phyloP scores from a whole-genome alignment of 2,113 vertebrate genomes.

The Zingel zingel region DNA sequence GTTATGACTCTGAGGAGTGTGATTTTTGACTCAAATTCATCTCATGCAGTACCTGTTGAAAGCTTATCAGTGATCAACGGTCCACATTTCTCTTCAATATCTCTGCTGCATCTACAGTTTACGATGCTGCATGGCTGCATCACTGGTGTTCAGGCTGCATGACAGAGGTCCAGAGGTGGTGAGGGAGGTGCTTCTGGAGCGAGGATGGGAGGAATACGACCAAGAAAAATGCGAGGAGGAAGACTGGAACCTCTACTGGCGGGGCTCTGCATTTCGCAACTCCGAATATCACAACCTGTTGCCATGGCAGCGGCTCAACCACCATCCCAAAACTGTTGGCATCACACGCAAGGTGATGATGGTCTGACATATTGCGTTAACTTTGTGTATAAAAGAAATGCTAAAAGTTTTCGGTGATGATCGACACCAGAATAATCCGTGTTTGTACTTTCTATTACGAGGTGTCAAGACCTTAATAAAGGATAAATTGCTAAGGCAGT shows the following conservation, averaged over 20 bases:
- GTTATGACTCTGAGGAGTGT: neutral
- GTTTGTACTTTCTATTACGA: neutral
- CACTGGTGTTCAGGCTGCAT: constrained; percentile 84
- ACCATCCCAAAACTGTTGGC: constrained; percentile 84
- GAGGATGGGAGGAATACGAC: constrained; percentile 84
- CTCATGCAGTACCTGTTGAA: neutral
- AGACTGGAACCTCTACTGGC: constrained; percentile 88
- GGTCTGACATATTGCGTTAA: neutral
- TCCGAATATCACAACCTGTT: constrained; percentile 78
- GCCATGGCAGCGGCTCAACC: constrained; percentile 89
- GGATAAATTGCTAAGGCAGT: neutral
- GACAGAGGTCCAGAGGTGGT: constrained; percentile 78
- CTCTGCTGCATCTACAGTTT: neutral
- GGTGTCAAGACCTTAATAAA: neutral
- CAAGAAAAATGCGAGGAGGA: constrained; percentile 62
- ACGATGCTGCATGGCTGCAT: constrained; percentile 54
- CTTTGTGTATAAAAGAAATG: neutral
- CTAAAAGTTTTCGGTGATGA: neutral
- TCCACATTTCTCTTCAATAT: neutral
- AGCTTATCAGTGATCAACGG: neutral
- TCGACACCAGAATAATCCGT: neutral
- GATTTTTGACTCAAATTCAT: neutral
- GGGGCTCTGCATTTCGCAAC: constrained; percentile 78
- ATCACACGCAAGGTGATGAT: constrained; percentile 84
- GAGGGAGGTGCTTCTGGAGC: constrained; percentile 87